Percentiles rank a stretch among this genome's conserved stretches.
These are phyloP conservation scores for Drosophila pseudoananassae DNA, from an alignment of 1,140 invertebrate genomes.

Conservation along the genomic window DNA sequence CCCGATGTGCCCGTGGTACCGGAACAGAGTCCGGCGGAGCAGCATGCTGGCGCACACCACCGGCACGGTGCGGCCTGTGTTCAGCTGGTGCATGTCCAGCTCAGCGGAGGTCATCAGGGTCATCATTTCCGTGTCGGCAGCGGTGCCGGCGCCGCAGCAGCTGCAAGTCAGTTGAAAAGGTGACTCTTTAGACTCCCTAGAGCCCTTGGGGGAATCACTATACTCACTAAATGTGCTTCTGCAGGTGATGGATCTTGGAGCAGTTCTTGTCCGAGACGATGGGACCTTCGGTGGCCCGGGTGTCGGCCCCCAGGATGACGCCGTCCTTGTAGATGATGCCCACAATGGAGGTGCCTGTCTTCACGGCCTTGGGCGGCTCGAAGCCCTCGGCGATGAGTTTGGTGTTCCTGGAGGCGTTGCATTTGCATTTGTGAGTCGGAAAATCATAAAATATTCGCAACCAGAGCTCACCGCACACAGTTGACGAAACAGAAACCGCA, in stretches of 20 bases:
- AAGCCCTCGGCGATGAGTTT: slow-evolving; percentile 91
- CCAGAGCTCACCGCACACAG: slow-evolving; percentile 89
- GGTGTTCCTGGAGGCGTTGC: slow-evolving; percentile 90
- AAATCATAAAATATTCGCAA: neutral
- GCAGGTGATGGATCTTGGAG: slow-evolving; percentile 97
- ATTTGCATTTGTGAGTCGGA: neutral
- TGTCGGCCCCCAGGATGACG: slow-evolving; percentile 98
- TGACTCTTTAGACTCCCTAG: too few species aligned
- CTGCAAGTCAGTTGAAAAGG: slow-evolving; percentile 71
- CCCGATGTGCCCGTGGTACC: slow-evolving; percentile 96
- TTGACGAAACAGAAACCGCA: slow-evolving; percentile 93
- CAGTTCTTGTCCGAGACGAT: slow-evolving; percentile 99
- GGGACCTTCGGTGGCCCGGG: slow-evolving; percentile 96
- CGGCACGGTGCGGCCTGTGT: slow-evolving; percentile 93
- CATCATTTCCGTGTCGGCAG: slow-evolving; percentile 97
- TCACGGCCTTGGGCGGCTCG: slow-evolving; percentile 91
- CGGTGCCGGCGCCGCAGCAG: slow-evolving; percentile 98
- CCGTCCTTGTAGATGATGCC: slow-evolving; percentile 97
- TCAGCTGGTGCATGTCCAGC: slow-evolving; percentile 95
- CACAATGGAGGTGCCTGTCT: slow-evolving; percentile 99
- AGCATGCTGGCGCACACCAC: slow-evolving; percentile 95
- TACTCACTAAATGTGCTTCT: slow-evolving; percentile 96
- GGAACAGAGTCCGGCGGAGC: slow-evolving; percentile 97
- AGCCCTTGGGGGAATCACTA: neutral
- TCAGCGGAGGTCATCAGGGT: slow-evolving; percentile 95